phyloP scores from a whole-genome alignment of 2,888 invertebrate genomes.

The Drosophila siamana region DNA sequence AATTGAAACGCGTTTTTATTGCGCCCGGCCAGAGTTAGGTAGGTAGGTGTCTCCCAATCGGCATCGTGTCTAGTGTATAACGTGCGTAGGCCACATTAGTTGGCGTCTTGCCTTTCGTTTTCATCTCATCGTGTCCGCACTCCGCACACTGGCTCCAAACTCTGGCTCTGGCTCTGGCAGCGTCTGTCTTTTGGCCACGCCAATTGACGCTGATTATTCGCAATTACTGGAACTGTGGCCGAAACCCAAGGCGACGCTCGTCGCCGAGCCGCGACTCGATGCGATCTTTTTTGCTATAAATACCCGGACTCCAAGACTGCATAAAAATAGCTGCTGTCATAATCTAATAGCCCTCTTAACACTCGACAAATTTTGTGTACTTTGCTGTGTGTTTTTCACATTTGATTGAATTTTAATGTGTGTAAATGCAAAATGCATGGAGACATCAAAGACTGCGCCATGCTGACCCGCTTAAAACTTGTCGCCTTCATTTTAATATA shows the following conservation, averaged over 20 bases:
- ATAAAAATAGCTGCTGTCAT: conserved; percentile 67
- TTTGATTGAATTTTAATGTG: conserved; percentile 65
- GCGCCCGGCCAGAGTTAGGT: no score
- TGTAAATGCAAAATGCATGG: conserved; percentile 47
- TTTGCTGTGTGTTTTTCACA: conserved; percentile 5
- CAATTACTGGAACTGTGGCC: conserved; percentile 63
- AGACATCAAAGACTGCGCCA: conserved; percentile 64
- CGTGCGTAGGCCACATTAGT: conserved; percentile 71
- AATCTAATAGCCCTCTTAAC: conserved; percentile 46
- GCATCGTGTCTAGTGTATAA: no score
- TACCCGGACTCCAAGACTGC: conserved; percentile 37
- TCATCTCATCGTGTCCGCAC: conserved; percentile 13
- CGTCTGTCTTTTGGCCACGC: conserved; percentile 61
- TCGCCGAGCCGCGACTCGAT: conserved; percentile 25
- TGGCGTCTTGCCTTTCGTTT: conserved; percentile 21
- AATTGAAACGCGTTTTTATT: conserved; percentile 77
- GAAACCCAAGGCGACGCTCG: conserved; percentile 67
- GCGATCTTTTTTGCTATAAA: conserved; percentile 29
- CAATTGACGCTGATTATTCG: conserved; percentile 76
- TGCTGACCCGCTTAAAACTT: conserved; percentile 43
- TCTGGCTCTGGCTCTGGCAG: conserved; percentile 18
- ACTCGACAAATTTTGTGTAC: conserved; percentile 14
- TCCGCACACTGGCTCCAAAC: not conserved
- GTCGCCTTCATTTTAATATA: no score
- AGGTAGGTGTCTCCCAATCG: conserved; percentile 29